A percentile compares a stretch with the other conserved stretches of the same genome.
phyloP scores from a whole-genome alignment of 2,113 vertebrate species.

The Copsychus sechellarum region DNA sequence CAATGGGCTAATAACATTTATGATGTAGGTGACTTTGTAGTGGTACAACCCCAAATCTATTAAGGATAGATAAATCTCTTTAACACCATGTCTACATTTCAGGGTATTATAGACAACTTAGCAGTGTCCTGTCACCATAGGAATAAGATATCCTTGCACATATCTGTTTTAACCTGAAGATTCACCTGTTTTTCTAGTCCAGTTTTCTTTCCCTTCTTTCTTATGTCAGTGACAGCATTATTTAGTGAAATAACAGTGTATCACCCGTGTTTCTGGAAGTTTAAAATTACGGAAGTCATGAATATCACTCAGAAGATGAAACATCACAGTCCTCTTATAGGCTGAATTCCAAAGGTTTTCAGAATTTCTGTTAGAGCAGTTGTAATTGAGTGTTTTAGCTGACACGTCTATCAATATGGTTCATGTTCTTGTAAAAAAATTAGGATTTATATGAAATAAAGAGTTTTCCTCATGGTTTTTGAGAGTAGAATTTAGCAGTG shows the following conservation, averaged over 20 bases:
- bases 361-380: neutral
- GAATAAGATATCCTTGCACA: neutral
- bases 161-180: neutral
- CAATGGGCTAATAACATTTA: neutral
- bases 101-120: neutral
- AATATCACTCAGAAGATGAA: slow-evolving; percentile 28
- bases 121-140: neutral
- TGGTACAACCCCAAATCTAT: neutral
- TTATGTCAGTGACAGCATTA: neutral
- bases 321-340: slow-evolving; percentile 40
- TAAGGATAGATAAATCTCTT: neutral
- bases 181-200: neutral
- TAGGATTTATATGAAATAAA: neutral
- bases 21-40: neutral
- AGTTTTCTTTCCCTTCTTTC: neutral
- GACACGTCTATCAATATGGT: neutral
- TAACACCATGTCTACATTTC: neutral
- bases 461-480: slow-evolving; percentile 17
- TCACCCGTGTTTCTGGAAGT: neutral
- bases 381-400: slow-evolving; percentile 18
- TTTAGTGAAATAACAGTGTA: neutral
- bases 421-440: slow-evolving; percentile 10
- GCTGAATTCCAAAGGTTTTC: slow-evolving; percentile 48
- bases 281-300: neutral
- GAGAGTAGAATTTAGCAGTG: neutral